Conservation (phyloP, 2,888 invertebrate species). For the Pollenia amentaria region DNA sequence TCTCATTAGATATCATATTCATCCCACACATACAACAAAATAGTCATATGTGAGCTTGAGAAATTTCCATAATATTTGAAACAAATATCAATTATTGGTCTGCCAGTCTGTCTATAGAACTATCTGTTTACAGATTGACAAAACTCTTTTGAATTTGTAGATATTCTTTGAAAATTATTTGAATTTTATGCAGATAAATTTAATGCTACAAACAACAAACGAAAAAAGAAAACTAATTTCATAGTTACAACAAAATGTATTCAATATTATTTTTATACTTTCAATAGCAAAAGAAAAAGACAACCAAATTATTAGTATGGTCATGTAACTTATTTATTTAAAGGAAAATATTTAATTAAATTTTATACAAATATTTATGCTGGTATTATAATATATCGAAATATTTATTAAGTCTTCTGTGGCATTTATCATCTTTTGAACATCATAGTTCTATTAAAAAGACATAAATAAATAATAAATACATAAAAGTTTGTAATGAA, state of each 20-base stretch:
- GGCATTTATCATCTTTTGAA: neutral
- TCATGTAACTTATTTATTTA: conserved; percentile 2
- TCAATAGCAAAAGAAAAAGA: too few relatives aligned
- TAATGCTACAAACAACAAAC: neutral
- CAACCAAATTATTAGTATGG: too few relatives aligned
- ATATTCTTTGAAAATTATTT: neutral
- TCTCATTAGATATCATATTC: neutral
- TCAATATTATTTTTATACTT: too few relatives aligned
- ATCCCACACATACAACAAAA: neutral
- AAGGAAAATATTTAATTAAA: conserved; percentile 26
- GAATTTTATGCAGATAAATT: neutral
- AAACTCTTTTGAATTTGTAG: neutral
- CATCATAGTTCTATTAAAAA: neutral
- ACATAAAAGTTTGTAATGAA: neutral
- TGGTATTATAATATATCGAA: neutral
- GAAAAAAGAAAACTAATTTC: too few relatives aligned
- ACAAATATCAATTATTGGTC: conserved; percentile 2
- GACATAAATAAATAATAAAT: neutral
- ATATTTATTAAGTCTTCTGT: conserved; percentile 1
- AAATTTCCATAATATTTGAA: neutral
- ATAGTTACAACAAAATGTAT: too few relatives aligned
- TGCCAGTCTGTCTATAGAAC: neutral
- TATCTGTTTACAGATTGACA: too few relatives aligned
- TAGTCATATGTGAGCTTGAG: neutral
- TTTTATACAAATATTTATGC: conserved; percentile 24